Base-by-base conservation (phyloP, 2,797 vertebrate genomes). In the Rhodeus uyekii region DNA sequence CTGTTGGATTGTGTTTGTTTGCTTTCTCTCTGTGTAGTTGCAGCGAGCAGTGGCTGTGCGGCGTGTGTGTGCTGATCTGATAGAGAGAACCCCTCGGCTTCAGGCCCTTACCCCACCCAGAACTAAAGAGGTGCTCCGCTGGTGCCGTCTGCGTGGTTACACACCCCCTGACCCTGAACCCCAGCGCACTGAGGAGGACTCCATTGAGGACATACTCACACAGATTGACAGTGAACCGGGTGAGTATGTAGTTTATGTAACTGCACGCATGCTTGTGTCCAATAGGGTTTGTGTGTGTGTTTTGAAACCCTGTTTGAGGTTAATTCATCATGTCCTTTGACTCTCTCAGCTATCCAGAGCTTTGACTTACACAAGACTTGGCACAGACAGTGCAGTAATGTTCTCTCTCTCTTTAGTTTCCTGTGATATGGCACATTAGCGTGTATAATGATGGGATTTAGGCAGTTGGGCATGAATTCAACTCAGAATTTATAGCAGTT, bases 201-300 rank as follows among this genome's bases (percentile, higher is more conserved):
- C 97, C 0, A 98, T 99, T 0, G 98, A 99, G 88, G 98, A 99
- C 0, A 97, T 99, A 86, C 94, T 99, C 79, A 97, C 97, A 0
- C 98, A 97, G 92, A 99, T 99, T 12, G 98, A 99, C 92, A 99
- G 90, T 0, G 98, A 99, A 88, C 97, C 97, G 8, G 96, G 98
- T 83, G 29, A 36, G 84, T 81, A 61, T 76, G 74, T 75, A 22
- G 19, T 18, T 71, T 67, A 29, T 72, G 38, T 81, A 58, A 58
- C 14, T 1, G 10, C 24, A 55, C 19, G 50, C 61, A 27, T 63
- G 53, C 16, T 36, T 32, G 3, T 32, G 68, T 24, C 16, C 63
- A n/a, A 27, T 72, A 42, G n/a, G 38, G 67, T 39, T 0, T 8
- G 29, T 65, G 42, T 39, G 34, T 67, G 67, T 74, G 69, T 48